phyloP scores from a whole-genome alignment of 2,113 vertebrate genomes.

The Pampusana beccarii region DNA sequence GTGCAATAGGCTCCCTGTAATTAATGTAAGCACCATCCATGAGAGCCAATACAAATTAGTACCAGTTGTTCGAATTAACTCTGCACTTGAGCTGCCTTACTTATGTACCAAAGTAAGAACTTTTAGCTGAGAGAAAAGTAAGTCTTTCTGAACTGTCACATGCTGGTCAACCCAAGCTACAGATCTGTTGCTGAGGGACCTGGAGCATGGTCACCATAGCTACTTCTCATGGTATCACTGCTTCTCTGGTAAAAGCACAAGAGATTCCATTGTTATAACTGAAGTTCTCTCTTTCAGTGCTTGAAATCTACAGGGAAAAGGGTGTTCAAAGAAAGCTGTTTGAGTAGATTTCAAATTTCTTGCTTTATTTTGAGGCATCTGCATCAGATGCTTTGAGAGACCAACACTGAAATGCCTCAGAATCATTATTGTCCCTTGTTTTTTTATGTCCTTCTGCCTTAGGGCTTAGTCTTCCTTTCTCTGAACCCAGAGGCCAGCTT shows the following conservation, averaged over 20 bases:
- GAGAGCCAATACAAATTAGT: neutral
- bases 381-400: neutral
- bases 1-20: neutral
- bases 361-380: neutral
- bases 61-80: neutral
- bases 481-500: neutral
- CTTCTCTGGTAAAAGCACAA: neutral
- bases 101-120: neutral
- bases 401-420: neutral
- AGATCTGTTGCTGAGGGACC: neutral
- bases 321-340: neutral
- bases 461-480: neutral
- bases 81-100: slow-evolving; percentile 15
- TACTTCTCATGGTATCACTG: neutral
- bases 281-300: neutral
- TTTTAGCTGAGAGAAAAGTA: neutral
- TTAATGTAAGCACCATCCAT: neutral
- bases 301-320: neutral
- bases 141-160: neutral
- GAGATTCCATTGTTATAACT: neutral
- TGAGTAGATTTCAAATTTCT: neutral
- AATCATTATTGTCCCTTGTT: neutral
- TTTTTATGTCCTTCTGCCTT: neutral
- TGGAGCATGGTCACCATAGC: neutral
- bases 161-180: neutral